Conservation (phyloP, 2,888 invertebrate species). For the Microchrysa polita region DNA sequence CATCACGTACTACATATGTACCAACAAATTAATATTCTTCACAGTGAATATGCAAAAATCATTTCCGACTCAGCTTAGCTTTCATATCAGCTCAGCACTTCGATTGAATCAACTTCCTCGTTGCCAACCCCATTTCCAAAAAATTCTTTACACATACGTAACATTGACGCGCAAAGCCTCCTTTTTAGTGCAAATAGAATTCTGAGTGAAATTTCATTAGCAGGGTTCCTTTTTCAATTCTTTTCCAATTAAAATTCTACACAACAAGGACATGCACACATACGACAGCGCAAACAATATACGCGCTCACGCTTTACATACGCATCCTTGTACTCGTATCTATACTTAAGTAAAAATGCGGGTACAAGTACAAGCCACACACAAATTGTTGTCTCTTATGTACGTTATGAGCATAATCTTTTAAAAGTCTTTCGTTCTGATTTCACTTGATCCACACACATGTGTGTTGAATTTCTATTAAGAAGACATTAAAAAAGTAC, state of each 20-base stretch:
- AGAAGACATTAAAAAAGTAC: constrained; percentile 35
- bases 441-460: constrained; percentile 40
- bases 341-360: background rate
- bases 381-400: background rate
- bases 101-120: no score
- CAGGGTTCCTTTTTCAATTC: constrained; percentile 20
- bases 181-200: constrained; percentile 35
- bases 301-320: background rate
- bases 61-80: no score
- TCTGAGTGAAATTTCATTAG: constrained; percentile 37
- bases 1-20: no score
- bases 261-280: background rate
- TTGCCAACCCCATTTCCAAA: background rate
- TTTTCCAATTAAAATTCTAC: constrained; percentile 42
- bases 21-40: no score
- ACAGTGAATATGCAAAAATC: no score
- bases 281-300: background rate
- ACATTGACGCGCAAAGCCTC: background rate
- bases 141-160: background rate
- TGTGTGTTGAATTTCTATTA: constrained; percentile 38
- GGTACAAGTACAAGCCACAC: constrained; percentile 13
- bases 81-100: no score
- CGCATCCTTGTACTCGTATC: no score
- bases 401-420: constrained; percentile 27
- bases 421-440: constrained; percentile 41